Conservation (phyloP, 2,797 vertebrate species). For the Enoplosus armatus region DNA sequence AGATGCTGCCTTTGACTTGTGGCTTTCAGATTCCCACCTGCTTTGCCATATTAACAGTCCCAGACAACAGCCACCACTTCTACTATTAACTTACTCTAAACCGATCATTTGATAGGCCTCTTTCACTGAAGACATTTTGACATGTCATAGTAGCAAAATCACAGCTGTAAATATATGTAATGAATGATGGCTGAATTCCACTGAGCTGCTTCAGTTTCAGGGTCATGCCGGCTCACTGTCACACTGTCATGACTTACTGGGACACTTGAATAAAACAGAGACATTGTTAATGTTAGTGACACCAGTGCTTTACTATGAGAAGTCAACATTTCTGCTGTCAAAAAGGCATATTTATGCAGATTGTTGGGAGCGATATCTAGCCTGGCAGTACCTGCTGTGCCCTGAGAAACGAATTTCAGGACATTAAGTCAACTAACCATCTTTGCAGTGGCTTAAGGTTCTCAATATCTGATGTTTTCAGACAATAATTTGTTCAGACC, state of each 20-base stretch:
- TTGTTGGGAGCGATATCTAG: not conserved
- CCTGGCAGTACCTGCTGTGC: not conserved
- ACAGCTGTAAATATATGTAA: not conserved
- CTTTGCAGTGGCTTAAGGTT: not conserved
- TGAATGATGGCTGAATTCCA: not conserved
- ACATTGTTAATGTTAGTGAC: not conserved
- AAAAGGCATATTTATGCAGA: not conserved
- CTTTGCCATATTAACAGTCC: not conserved
- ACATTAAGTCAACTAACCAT: not conserved
- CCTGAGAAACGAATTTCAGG: not conserved
- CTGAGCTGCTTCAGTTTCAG: not conserved
- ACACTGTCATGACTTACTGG: not conserved
- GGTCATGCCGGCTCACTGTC: not conserved
- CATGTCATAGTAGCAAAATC: not conserved
- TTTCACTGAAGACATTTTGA: not conserved
- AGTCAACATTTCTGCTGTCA: conserved; percentile 10
- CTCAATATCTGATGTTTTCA: not conserved
- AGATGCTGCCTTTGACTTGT: not conserved
- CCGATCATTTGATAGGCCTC: not conserved
- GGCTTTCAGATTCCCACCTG: not conserved
- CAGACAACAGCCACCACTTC: not conserved
- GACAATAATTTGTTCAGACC: not conserved
- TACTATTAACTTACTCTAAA: not conserved
- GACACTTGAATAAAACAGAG: not conserved
- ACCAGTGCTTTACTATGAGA: not conserved